These are phyloP conservation scores for Lepidotrigona ventralis DNA, from an alignment of 1,140 invertebrate genomes.

Conservation along the genomic window DNA sequence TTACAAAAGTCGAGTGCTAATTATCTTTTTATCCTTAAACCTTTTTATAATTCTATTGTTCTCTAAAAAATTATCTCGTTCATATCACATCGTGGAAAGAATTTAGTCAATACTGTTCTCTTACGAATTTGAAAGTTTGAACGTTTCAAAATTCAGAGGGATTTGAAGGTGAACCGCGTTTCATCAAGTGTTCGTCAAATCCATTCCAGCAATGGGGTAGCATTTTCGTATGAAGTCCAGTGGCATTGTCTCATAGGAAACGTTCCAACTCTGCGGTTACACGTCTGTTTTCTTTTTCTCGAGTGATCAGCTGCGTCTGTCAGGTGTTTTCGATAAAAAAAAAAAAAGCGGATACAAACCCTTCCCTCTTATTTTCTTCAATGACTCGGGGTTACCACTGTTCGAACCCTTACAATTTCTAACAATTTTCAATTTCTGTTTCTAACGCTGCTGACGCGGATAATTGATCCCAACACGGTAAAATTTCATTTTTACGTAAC, in stretches of 20 bases:
- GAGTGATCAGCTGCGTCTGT: constrained; percentile 61
- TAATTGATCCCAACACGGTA: neutral
- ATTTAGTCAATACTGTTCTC: neutral
- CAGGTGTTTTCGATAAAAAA: constrained; percentile 58
- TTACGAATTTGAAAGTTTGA: rapidly evolving
- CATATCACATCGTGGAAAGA: too few species aligned
- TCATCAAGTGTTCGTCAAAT: neutral
- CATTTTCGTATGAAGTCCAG: constrained; percentile 9
- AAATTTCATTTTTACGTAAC: neutral
- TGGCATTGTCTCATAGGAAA: constrained; percentile 45
- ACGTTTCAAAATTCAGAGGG: neutral
- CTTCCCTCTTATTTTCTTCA: constrained; percentile 41
- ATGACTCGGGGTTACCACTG: constrained; percentile 29
- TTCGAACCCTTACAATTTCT: neutral
- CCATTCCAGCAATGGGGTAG: neutral
- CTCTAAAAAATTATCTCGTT: too few species aligned
- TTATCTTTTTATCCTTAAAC: too few species aligned
- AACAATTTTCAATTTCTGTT: constrained; percentile 6
- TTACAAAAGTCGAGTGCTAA: too few species aligned
- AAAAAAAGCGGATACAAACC: constrained; percentile 56
- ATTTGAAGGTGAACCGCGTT: neutral
- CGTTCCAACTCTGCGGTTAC: constrained; percentile 51
- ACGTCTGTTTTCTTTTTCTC: constrained; percentile 37
- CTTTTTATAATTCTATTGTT: too few species aligned
- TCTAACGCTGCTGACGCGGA: neutral